Evolutionary conservation across 2,888 invertebrate species (phyloP), one percentile per base, ranked within the genome.

Genomic region (Trimorus sp.): DNA sequence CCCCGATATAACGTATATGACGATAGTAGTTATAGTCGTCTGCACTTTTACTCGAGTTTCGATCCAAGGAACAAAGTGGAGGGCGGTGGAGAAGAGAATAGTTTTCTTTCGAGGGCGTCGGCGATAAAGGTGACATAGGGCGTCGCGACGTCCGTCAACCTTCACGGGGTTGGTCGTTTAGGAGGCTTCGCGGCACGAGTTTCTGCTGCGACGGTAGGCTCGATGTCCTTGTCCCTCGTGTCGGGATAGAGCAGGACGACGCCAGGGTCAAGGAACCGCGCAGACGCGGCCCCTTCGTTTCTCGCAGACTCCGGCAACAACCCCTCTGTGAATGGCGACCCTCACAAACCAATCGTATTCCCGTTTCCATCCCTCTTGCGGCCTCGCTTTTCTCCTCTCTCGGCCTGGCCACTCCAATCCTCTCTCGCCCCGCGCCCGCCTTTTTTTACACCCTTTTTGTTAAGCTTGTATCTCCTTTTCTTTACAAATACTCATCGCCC

Each of bases 331-430:
- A 91, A 91, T 91, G 91, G 91, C 91, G 91, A 91, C 90, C 89
- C 89, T 90, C 88, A 88, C 91, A 91, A 91, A 91, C 91, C 91
- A 91, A 91, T 91, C 91, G 91, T 91, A 91, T 91, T 91, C 91
- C 90, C 90, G 91, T 91, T 91, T 90, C 88, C 91, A 91, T 91
- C 91, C 91, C 91, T 91, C 91, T 91, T 84, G 81, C 85, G 69
- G 76, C 80, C 83, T 73, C 59, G 71, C 80, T 81, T 70, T 60
- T 77, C 75, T 70, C 66, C 75, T 66, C 76, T 73, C 78, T 66
- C 69, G 51, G 59, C 66, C 77, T 63, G 59, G 74, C 66, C 65
- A 38, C 73, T 68, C 68, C 70, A 16, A 71, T 71, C 75, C 75
- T 75, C 76, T 71, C 78, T 71, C 78, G 65, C 59, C 68, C 60